Evolutionary conservation across 2,797 vertebrate genomes (phyloP).

Genomic region (Nannoperca obscura): DNA sequence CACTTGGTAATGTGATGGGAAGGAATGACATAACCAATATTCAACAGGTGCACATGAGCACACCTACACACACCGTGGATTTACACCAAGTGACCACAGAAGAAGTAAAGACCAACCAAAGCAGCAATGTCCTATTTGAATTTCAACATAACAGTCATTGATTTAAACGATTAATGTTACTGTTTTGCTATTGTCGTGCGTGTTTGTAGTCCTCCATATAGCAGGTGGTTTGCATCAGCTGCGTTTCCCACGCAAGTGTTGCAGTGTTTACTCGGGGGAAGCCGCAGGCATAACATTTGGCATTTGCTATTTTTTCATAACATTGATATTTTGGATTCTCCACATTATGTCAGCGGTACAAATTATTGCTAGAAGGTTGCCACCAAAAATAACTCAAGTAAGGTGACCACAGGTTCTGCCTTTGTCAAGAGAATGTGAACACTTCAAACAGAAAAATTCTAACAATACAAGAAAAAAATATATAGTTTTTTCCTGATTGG

Average conservation of each 20-base stretch:
- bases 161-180: not conserved
- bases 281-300: not conserved
- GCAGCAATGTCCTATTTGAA: not conserved
- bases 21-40: conserved; percentile 20
- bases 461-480: not conserved
- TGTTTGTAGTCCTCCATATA: not conserved
- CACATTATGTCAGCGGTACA: not conserved
- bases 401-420: no score
- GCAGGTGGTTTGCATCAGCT: conserved; percentile 11
- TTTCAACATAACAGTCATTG: not conserved
- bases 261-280: not conserved
- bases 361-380: no score
- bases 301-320: not conserved
- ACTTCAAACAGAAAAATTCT: not conserved
- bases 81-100: not conserved
- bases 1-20: not conserved
- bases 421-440: not conserved
- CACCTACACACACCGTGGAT: not conserved
- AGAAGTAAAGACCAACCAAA: not conserved
- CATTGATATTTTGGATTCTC: not conserved
- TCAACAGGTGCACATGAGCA: not conserved
- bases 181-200: not conserved
- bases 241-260: not conserved
- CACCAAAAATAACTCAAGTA: not conserved
- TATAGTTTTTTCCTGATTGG: no score